Base-by-base conservation (phyloP, 1,140 invertebrate species). In the Solenopsis invicta region DNA sequence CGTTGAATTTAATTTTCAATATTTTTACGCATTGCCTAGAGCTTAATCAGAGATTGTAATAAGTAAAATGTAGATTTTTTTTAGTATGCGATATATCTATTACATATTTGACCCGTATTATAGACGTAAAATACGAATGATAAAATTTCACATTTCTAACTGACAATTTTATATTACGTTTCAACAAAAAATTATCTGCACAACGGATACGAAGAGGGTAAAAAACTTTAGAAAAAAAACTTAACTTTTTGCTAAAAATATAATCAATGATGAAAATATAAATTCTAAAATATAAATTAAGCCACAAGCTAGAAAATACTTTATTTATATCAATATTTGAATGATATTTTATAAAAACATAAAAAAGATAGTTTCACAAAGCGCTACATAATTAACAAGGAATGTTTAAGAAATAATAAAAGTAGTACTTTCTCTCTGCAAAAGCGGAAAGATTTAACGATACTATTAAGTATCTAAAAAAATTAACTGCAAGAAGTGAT, bases 1-100 rank as follows among this genome's bases (percentile, higher is more conserved):
- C 76, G 18, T 62, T 80, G n/a, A 37, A 80, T 67, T 80, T 67
- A 52, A 80, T 80, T 80, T 80, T 52, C 45, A n/a, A 78, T 64
- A 80, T 80, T 67, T 80, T 80, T 67, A 67, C 6, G 8, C 13
- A 67, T 37, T 13, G 29, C 45, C 61, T 37, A 18, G 13, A 41
- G 45, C 29, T 80, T 80, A 80, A 67, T 67, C 45, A 67, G 6
- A 80, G 45, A 0, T 18, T 52, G n/a, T 37, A 12, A 21, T 37
- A 12, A 21, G 13, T 80, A 21, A 52, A 78, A 52, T 78, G n/a
- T 1, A 64, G 18, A 74, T 74, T 18, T 78, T 62, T 78, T 78
- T 78, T 37, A 34, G 34, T 56, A 12, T 50, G 18, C 18, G 3
- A 37, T 16, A 6, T 45, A 45, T 61, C 1, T 41, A 41, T 56